These are phyloP conservation scores for Eilema caniola DNA, from an alignment of 2,888 invertebrate species.

Conservation along the genomic window DNA sequence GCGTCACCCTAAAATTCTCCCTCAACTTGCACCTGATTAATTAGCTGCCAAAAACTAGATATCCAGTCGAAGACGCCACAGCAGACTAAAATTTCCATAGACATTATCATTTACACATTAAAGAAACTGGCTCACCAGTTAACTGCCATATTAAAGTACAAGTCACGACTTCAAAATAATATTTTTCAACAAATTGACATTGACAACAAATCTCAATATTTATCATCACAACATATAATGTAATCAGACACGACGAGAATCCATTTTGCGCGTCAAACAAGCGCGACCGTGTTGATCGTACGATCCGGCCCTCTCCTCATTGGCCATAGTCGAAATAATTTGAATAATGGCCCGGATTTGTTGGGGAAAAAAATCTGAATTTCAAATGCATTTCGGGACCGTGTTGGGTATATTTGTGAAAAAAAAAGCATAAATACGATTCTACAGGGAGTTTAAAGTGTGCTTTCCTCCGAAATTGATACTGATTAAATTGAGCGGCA, in stretches of 20 bases:
- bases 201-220: not conserved
- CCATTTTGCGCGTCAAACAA: slow-evolving; percentile 42
- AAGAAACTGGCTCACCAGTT: not conserved
- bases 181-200: not conserved
- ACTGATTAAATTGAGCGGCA: slow-evolving; percentile 39
- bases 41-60: too few species aligned
- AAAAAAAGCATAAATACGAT: slow-evolving; percentile 40
- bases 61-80: too few species aligned
- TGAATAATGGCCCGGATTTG: slow-evolving; percentile 46
- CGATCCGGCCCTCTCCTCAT: slow-evolving; percentile 33
- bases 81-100: too few species aligned
- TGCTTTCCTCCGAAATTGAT: slow-evolving; percentile 46
- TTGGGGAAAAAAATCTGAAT: slow-evolving; percentile 48
- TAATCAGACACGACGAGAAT: slow-evolving; percentile 32
- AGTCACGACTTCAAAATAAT: not conserved
- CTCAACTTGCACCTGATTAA: too few species aligned
- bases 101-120: not conserved
- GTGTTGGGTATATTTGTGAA: slow-evolving; percentile 33
- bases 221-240: slow-evolving; percentile 23
- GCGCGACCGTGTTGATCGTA: slow-evolving; percentile 32
- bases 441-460: slow-evolving; percentile 29
- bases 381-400: slow-evolving; percentile 48
- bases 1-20: too few species aligned
- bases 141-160: not conserved
- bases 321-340: slow-evolving; percentile 49